Evolutionary conservation across 2,888 invertebrate species (phyloP).

Genomic region (Chouioia cunea): DNA sequence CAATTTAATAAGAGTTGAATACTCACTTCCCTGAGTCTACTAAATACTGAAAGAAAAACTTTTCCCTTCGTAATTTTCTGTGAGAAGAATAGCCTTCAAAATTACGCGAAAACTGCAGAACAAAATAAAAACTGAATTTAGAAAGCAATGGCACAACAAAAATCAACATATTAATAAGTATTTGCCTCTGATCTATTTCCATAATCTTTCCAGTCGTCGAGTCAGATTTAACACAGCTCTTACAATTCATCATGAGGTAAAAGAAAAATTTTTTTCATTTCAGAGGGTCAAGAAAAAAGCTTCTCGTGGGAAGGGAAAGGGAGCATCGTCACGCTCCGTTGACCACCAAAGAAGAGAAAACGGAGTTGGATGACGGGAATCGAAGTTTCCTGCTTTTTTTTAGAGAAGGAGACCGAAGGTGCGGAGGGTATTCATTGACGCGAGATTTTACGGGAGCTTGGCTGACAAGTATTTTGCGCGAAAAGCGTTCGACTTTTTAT

Average conservation of each 20-base stretch:
- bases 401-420: not conserved
- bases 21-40: too few relatives aligned
- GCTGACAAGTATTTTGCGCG: slow-evolving; percentile 22
- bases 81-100: too few relatives aligned
- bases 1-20: too few relatives aligned
- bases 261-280: slow-evolving; percentile 29
- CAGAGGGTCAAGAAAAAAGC: slow-evolving; percentile 25
- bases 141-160: not conserved
- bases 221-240: slow-evolving; percentile 36
- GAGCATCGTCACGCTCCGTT: slow-evolving; percentile 33
- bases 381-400: slow-evolving; percentile 8
- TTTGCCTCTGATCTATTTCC: slow-evolving; percentile 1
- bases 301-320: not conserved
- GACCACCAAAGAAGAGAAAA: slow-evolving; percentile 26
- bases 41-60: too few relatives aligned
- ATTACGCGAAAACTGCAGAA: not conserved
- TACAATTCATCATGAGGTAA: not conserved
- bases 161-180: slow-evolving; percentile 41
- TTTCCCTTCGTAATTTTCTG: too few relatives aligned
- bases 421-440: slow-evolving; percentile 5
- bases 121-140: not conserved
- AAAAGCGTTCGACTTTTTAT: not conserved
- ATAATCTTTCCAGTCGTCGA: not conserved
- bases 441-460: slow-evolving; percentile 17
- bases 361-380: not conserved